Base-by-base conservation (phyloP, 1,140 invertebrate genomes). In the Leguminivora glycinivorella region DNA sequence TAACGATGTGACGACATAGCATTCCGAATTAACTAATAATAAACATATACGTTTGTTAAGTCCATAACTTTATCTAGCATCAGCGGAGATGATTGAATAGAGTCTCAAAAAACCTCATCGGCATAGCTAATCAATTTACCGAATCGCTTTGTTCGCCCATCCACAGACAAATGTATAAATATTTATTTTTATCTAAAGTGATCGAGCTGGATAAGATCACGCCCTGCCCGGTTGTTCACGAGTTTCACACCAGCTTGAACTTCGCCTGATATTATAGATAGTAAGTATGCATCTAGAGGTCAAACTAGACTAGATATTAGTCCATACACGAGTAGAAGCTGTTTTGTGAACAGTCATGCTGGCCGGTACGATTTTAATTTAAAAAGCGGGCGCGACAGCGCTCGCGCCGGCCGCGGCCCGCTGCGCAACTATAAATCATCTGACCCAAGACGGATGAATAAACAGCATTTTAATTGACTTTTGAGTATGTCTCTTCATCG, bases 171-270 rank as follows among this genome's bases (percentile, higher is more conserved):
- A 83, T 86, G 88, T 88, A 91, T 90, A 91, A 91, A 91, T 91
- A 91, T 91, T 91, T 90, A 87, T 90, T 91, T 63, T 91, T 90
- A 91, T 91, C 87, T 91, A 91, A 91, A 91, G 90, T 87, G 89
- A 91, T 91, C 89, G 83, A 85, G 70, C 70, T 75, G 87, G 87
- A 91, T 91, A 90, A 90, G 88, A 90, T 90, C 88, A 83, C 83
- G 81, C 77, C 74, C 73, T 22, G 19, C 17, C 19, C 47, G 17
- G 19, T 52, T 47, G 43, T 47, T 52, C 47, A 22, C 19, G 19
- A 22, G 22, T 17, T 7, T 52, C 6, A 0, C 43, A 43, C 40
- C n/a, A 40, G 10, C 14, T 12, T 47, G 14, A 47, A n/a, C 10
- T 1, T 52, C 10, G 10, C 19, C 7, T 22, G 7, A n/a, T 9